Evolutionary conservation across 2,797 vertebrate species (phyloP), one percentile per base, ranked within the genome.

Genomic region (Tragopan temminckii): DNA sequence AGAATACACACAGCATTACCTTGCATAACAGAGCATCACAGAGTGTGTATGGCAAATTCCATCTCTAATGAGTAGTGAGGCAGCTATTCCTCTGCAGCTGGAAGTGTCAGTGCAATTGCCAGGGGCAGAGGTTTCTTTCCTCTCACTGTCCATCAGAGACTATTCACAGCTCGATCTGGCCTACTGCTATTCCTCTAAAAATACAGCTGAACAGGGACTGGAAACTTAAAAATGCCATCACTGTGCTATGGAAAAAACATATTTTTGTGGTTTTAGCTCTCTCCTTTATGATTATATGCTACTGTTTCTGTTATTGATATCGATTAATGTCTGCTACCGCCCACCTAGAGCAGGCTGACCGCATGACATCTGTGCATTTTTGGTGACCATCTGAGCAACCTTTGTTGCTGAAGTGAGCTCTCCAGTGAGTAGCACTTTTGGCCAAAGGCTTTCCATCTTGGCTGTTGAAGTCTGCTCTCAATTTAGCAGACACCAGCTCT

Each of bases 21-120:
- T 88, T 88, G 93, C 33, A 61, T 81, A 92, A 77, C 87, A 78
- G 35, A 81, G 91, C 76, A 63, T 88, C 91, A 66, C 45, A 61
- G 89, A 90, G 78, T 45, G 57, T 64, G 88, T 95, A 84, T 88
- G 83, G 85, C 81, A 93, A 96, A 95, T 93, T 92, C 82, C 57
- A 23, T 83, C 93, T 84, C 85, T 96, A 91, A 87, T 63, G 79
- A 94, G 67, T 48, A 79, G 83, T 29, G 23, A 80, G 83, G 79
- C 72, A 93, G 92, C 93, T 83, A 80, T 64, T 92, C 79, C 90
- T 89, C 89, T 67, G 87, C 69, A 81, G 77, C 85, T 93, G 94
- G 61, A 69, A 71, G 64, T 61, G 71, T 67, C 52, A 89, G 88
- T 89, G 90, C 75, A 80, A 58, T 45, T 79, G 85, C 86, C 86